A percentile compares a stretch with the other conserved stretches of the same genome.
Conservation (phyloP, 2,113 vertebrate species). For the Aldabrachelys gigantea region DNA sequence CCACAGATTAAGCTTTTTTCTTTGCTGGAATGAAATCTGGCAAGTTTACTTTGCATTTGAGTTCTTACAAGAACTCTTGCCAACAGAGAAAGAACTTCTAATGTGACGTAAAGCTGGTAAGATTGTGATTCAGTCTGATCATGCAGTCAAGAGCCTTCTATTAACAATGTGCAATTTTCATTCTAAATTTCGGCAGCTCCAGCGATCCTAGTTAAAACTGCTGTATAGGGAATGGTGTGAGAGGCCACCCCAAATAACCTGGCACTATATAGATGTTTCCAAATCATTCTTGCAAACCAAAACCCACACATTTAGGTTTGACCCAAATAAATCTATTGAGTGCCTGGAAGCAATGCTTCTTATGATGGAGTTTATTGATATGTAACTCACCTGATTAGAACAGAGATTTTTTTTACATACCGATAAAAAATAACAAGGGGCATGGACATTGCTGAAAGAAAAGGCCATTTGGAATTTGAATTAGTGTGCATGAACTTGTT, state of each 20-base stretch:
- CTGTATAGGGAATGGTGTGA: background rate
- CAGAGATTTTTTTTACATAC: background rate
- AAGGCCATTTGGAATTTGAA: accelerated
- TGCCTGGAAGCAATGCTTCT: background rate
- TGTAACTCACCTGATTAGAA: background rate
- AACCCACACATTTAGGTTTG: background rate
- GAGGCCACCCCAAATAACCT: background rate
- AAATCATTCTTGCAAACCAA: background rate
- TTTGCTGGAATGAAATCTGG: background rate
- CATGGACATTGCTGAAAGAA: background rate
- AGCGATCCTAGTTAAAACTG: background rate
- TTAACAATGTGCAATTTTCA: background rate
- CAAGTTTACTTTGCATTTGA: background rate
- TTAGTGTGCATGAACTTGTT: background rate
- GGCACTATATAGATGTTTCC: background rate
- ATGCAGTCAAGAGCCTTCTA: background rate
- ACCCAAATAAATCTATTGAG: background rate
- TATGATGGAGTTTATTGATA: background rate
- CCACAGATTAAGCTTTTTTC: background rate
- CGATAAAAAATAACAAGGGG: background rate
- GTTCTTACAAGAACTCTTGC: background rate
- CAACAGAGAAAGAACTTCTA: background rate
- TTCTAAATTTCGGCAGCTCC: background rate
- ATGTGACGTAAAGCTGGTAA: background rate
- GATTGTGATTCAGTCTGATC: background rate